Base-by-base conservation (phyloP, 2,113 vertebrate genomes). In the Chinchilla lanigera region DNA sequence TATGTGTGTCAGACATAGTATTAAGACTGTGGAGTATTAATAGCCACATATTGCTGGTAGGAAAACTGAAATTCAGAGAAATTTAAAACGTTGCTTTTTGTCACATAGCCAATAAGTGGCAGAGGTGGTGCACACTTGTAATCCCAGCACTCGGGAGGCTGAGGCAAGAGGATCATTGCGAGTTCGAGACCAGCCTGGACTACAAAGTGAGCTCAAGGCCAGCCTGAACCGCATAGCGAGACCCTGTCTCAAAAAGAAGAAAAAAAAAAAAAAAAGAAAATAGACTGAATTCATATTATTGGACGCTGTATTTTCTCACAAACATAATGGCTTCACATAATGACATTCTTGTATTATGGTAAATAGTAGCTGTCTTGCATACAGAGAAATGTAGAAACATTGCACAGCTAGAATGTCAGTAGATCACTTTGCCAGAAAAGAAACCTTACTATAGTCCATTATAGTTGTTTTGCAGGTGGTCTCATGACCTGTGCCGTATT, bases 21-120 rank as follows among this genome's bases (percentile, higher is more conserved):
- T 58, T 54, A 35, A 35, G 71, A 33, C 35, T 5, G 24, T 71
- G 17, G 67, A 81, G 6, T 83, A 35, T 85, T 78, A 61, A 82
- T 90, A 86, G 14, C 50, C 14, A 56, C 44, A 4, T 58, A 84
- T 84, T 91, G 52, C 20, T 12, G 14, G 14, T 86, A 26, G 26
- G 30, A 52, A 96, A 95, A 67, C 28, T 8, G 44, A 87, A 80
- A 69, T 61, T 78, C 71, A 78, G 67, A 52, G n/a, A 92, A 82
- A 14, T 44, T 67, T 73, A 35, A n/a, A 75, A 26, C 65, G 16
- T 84, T 50, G 24, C 11, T 7, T 71, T 1, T 80, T 41, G 35
- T 84, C 56, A 44, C 16, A 20, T 67, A 33, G 26, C 61, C 58
- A 85, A 47, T 35, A 86, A 90, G 50, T 52, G n/a, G 19, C 44